Evolutionary conservation across 1,140 invertebrate species (phyloP).

Genomic region (Aradophagus sp.): DNA sequence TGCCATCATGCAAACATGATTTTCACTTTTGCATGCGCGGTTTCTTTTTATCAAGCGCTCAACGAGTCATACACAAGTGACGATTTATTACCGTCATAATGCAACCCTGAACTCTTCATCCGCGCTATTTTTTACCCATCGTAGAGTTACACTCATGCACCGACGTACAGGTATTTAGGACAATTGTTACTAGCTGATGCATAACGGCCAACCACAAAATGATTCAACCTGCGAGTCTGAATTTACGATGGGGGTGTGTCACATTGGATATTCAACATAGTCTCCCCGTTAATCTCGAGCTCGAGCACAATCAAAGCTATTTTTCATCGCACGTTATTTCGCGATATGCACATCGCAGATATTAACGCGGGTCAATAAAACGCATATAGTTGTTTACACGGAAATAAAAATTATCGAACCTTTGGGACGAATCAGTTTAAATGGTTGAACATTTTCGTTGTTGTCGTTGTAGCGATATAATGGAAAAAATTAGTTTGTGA

Average conservation of each 20-base stretch:
- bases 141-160: conserved; percentile 26
- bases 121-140: conserved; percentile 33
- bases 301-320: too few relatives aligned
- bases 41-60: conserved; percentile 43
- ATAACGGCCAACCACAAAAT: conserved; percentile 34
- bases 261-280: conserved; percentile 36
- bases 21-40: conserved; percentile 25
- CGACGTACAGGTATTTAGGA: conserved; percentile 48
- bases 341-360: too few relatives aligned
- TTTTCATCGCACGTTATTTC: too few relatives aligned
- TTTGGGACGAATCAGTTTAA: too few relatives aligned
- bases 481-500: too few relatives aligned
- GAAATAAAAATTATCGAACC: too few relatives aligned
- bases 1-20: too few relatives aligned
- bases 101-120: conserved; percentile 54
- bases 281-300: too few relatives aligned
- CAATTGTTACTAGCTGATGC: conserved; percentile 44
- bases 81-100: conserved; percentile 53
- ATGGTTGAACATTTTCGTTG: too few relatives aligned
- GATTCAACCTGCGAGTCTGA: conserved; percentile 22
- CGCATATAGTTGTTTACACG: too few relatives aligned
- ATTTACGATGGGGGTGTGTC: conserved; percentile 53
- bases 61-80: conserved; percentile 20
- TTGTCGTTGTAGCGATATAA: too few relatives aligned
- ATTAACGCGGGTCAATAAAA: too few relatives aligned